Base-by-base conservation (phyloP, 1,140 invertebrate species). In the Drosophila novamexicana region DNA sequence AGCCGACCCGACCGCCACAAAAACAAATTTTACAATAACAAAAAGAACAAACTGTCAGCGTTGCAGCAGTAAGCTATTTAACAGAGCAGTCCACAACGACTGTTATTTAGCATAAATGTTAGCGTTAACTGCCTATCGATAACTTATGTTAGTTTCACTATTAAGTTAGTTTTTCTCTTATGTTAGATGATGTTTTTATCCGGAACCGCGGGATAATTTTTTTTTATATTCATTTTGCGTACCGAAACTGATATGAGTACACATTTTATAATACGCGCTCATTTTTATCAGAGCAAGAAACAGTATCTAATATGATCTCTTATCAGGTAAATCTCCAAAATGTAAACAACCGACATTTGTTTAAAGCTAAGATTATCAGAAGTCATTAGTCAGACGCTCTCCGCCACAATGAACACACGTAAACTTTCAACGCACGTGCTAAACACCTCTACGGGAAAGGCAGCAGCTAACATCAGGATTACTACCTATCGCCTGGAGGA, bases 371-470 rank as follows among this genome's bases (percentile, higher is more conserved):
- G 52, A 65, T 65, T 4, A 18, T 14, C n/a, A 45, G n/a, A 12
- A 18, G n/a, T 45, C 14, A 50, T 50, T 34, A 75, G 63, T 75
- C 7, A 49, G 12, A 14, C 52, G 6, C 1, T n/a, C 2, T 5
- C 12, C 9, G n/a, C 94, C 94, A 40, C 50, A 45, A 86, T 86
- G 83, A 78, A 73, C 18, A 42, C 59, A 56, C 84, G 83, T 7
- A 91, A 78, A 29, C 74, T 91, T 42, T 95, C 95, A 1, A 96
- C 95, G 1, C 95, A 96, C 77, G 95, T 96, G 1, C 86, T 95
- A 18, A 96, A 96, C 74, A 95, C 93, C 0, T 94, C 94, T 1
- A 94, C 93, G 36, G 96, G 96, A n/a, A 77, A 89, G 50, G 95
- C 95, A 2, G 94, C 95, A 1, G 79, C 84, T 34, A 94, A 94